Evolutionary conservation across 2,888 invertebrate species (phyloP).

Genomic region (Rutpela maculata): DNA sequence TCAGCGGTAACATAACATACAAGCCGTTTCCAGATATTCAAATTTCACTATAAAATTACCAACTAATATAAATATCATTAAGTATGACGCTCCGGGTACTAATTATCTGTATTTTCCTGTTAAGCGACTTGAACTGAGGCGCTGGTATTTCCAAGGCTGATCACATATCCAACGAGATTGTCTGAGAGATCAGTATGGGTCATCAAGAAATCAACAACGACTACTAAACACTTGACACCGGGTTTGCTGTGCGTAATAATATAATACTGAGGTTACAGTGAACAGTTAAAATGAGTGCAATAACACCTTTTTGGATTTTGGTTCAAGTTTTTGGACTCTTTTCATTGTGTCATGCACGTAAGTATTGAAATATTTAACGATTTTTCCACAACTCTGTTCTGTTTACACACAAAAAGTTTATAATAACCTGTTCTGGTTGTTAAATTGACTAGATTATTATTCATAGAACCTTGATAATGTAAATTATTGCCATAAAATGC

Average conservation of each 20-base stretch:
- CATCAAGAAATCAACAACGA: slow-evolving; percentile 52
- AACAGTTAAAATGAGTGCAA: slow-evolving; percentile 24
- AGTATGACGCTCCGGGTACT: slow-evolving; percentile 14
- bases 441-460: background rate
- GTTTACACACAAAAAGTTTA: background rate
- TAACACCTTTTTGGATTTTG: slow-evolving; percentile 17
- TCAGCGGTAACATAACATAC: background rate
- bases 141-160: slow-evolving; percentile 64
- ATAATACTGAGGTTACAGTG: background rate
- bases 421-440: background rate
- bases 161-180: slow-evolving; percentile 47
- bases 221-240: slow-evolving; percentile 31
- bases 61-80: background rate
- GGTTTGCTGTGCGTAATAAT: slow-evolving; percentile 21
- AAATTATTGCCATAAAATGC: background rate
- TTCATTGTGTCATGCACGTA: slow-evolving; percentile 44
- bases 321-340: slow-evolving; percentile 40
- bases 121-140: slow-evolving; percentile 33
- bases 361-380: slow-evolving; percentile 33
- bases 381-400: background rate
- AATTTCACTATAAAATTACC: background rate
- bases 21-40: background rate
- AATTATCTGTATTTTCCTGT: slow-evolving; percentile 43
- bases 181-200: slow-evolving; percentile 59
- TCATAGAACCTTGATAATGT: background rate